Base-by-base conservation (phyloP, 2,797 vertebrate genomes). In the Coilia nasus region DNA sequence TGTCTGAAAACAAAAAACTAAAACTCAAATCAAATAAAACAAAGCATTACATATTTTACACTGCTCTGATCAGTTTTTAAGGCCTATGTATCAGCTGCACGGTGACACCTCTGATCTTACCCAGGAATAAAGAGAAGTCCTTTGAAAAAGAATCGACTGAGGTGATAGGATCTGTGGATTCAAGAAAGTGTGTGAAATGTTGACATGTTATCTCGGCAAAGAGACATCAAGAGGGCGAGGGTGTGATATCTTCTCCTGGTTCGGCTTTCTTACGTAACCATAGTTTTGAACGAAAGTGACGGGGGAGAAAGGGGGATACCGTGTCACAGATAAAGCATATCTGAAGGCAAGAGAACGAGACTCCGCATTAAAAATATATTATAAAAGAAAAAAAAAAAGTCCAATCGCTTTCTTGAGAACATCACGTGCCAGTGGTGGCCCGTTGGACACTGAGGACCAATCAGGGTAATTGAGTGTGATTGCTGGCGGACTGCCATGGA, bases 101-200 rank as follows among this genome's bases (percentile, higher is more conserved):
- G 85, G 81, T 86, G 84, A 17, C 71, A 80, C 87, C 44, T 83
- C 35, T 86, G 47, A 81, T 88, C 50, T 85, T 80, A 60, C 71
- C 75, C 85, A 82, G 57, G 57, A 85, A 89, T 87, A 83, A 85
- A 85, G 50, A 54, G 83, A n/a, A 85, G 64, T 47, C 64, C 57
- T 85, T 80, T 81, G 59, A 86, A 50, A 85, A 59, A 17, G 50
- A 83, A 23, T 83, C 82, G 82, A 81, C 57, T 83, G 14, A 47
- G 82, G 83, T 84, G 87, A 90, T 88, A 67, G 80, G 82, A 90
- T 90, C 86, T 84, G 64, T 56, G 31, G 87, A 60, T 83, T 81
- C 47, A 25, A 84, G 82, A 88, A 83, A 23, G 78, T 85, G 57
- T 64, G 82, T 88, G 86, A 88, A 81, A 19, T 62, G 86, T 84